A percentile compares a stretch with the other conserved stretches of the same genome.
Conservation (phyloP, 2,888 invertebrate genomes). For the Mesopsocus fuscifrons region DNA sequence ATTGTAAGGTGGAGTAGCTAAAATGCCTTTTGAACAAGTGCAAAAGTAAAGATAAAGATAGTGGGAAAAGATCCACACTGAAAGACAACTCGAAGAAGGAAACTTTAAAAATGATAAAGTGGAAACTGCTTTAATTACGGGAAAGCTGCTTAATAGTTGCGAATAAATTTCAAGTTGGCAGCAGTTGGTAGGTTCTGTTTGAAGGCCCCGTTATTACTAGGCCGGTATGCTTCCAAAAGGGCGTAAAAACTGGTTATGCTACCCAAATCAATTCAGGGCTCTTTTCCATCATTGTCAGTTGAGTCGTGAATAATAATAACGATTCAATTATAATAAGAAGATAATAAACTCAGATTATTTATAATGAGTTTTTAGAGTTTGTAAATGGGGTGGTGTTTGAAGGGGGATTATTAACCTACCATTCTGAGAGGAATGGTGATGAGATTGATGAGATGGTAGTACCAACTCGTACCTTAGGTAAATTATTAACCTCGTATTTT, state of each 20-base stretch:
- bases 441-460: too few relatives aligned
- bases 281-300: background rate
- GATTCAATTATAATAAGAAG: conserved; percentile 9
- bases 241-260: background rate
- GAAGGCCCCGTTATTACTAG: background rate
- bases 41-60: background rate
- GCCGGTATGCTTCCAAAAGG: too few relatives aligned
- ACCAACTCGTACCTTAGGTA: too few relatives aligned
- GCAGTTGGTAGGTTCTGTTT: background rate
- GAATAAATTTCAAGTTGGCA: background rate
- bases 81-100: background rate
- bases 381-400: conserved; percentile 1
- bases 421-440: too few relatives aligned
- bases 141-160: background rate
- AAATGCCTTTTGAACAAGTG: too few relatives aligned
- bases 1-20: too few relatives aligned
- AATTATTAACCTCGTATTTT: too few relatives aligned
- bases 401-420: too few relatives aligned
- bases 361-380: conserved; percentile 1
- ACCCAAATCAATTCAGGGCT: background rate
- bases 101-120: background rate
- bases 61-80: background rate
- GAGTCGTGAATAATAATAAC: conserved; percentile 10
- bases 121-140: background rate
- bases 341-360: conserved; percentile 7